Percentiles rank a stretch among this genome's conserved stretches.
Conservation (phyloP, 2,113 vertebrate genomes). For the Anseranas semipalmata region DNA sequence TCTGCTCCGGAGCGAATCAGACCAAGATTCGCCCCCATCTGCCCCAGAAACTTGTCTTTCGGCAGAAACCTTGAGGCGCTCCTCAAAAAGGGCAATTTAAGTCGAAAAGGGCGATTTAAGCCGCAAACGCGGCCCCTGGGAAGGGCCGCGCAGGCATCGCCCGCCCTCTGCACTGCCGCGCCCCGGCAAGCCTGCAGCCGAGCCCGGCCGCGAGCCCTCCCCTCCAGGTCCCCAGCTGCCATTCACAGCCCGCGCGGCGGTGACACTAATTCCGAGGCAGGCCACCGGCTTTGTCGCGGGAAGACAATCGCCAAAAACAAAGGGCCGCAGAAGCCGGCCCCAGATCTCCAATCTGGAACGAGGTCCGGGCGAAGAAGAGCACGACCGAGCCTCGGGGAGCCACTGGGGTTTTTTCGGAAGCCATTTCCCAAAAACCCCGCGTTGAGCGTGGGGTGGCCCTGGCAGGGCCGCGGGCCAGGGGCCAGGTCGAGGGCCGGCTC, state of each 20-base stretch:
- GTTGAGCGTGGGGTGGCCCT: no score
- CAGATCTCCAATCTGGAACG: accelerated
- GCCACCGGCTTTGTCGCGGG: accelerated
- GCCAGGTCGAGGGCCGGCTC: no score
- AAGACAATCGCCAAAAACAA: background rate
- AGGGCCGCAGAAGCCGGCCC: accelerated
- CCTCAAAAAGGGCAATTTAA: no score
- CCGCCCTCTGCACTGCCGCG: no score
- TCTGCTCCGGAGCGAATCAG: background rate
- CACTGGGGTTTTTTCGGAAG: background rate
- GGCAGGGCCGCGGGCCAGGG: no score
- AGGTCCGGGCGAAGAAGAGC: accelerated
- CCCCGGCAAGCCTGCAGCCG: no score
- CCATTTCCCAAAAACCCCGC: background rate
- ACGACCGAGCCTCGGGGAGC: accelerated
- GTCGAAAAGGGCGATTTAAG: accelerated
- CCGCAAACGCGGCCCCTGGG: accelerated
- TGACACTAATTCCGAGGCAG: background rate
- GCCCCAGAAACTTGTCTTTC: no score
- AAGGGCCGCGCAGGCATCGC: background rate
- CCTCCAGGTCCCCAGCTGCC: background rate
- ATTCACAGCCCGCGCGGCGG: accelerated
- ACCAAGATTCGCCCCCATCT: background rate
- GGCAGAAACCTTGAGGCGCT: no score
- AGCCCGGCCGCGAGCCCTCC: background rate